These are phyloP conservation scores for Spilarctia lutea DNA, from an alignment of 2,888 invertebrate genomes.

Conservation along the genomic window DNA sequence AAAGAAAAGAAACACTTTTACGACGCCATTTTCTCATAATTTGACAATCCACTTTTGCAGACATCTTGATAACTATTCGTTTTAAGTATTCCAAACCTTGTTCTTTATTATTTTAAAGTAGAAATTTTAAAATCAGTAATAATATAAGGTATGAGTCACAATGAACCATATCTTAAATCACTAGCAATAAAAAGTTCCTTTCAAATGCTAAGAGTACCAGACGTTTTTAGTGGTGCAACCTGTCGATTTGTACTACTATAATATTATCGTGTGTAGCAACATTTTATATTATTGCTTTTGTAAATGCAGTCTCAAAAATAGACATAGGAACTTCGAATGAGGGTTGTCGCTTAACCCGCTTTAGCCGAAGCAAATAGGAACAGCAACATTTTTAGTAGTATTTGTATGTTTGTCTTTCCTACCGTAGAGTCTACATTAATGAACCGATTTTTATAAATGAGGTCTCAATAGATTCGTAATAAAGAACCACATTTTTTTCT, in stretches of 20 bases:
- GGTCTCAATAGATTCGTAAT: too few species aligned
- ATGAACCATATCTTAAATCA: slow-evolving; percentile 31
- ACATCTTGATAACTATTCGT: slow-evolving; percentile 21
- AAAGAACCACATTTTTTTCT: too few species aligned
- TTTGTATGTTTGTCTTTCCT: too few species aligned
- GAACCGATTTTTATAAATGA: too few species aligned
- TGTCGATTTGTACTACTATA: slow-evolving; percentile 28
- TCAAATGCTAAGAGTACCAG: slow-evolving; percentile 36
- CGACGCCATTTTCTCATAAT: background rate
- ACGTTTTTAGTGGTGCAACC: slow-evolving; percentile 41
- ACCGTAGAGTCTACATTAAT: too few species aligned
- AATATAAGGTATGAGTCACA: slow-evolving; percentile 40
- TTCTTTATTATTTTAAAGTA: background rate
- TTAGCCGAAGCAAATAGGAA: too few species aligned
- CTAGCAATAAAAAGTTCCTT: slow-evolving; percentile 37
- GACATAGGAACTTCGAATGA: slow-evolving; percentile 29
- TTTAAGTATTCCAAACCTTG: slow-evolving; percentile 27
- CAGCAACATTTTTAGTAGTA: too few species aligned
- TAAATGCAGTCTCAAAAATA: slow-evolving; percentile 55
- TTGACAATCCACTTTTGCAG: slow-evolving; percentile 27
- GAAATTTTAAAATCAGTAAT: slow-evolving; percentile 15
- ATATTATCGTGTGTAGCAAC: slow-evolving; percentile 32
- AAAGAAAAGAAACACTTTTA: slow-evolving; percentile 13
- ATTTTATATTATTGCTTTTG: slow-evolving; percentile 43
- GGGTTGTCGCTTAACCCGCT: slow-evolving; percentile 14